phyloP scores from a whole-genome alignment of 30 jellyfish, hydroid and myxozoan species.

The Cassiopea xamachana region DNA sequence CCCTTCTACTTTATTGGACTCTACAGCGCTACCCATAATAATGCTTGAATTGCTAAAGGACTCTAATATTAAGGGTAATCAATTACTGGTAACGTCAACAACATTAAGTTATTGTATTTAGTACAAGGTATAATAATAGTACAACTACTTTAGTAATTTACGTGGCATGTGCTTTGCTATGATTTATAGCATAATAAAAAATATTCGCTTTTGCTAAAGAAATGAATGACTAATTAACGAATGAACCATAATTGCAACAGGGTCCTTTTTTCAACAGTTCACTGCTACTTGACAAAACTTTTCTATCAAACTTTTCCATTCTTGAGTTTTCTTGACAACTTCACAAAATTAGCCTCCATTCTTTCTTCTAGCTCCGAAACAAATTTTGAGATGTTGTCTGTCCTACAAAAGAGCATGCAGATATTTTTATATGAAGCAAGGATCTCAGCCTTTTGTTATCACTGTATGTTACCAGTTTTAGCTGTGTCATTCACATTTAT shows the following conservation, averaged over 20 bases:
- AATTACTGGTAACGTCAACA: too few species aligned
- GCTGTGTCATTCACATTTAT: background rate
- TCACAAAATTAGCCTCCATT: background rate
- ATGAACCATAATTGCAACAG: background rate
- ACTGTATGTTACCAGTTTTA: background rate
- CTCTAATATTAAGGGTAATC: too few species aligned
- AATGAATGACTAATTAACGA: background rate
- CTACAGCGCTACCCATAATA: too few species aligned
- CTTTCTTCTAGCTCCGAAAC: constrained; percentile 19
- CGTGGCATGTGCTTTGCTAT: too few species aligned
- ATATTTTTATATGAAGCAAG: too few species aligned
- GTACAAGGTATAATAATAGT: too few species aligned
- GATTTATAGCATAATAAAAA: background rate
- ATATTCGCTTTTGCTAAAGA: background rate
- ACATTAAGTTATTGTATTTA: too few species aligned
- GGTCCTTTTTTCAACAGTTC: background rate
- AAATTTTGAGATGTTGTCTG: constrained; percentile 9
- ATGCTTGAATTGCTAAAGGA: too few species aligned
- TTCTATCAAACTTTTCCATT: background rate
- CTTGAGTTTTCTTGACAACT: background rate
- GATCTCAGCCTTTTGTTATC: too few species aligned
- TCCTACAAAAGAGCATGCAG: background rate
- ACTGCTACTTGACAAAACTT: background rate
- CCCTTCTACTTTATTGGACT: too few species aligned
- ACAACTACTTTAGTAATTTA: too few species aligned